Conservation (phyloP, 2,888 invertebrate species). For the Sthenelais limicola region DNA sequence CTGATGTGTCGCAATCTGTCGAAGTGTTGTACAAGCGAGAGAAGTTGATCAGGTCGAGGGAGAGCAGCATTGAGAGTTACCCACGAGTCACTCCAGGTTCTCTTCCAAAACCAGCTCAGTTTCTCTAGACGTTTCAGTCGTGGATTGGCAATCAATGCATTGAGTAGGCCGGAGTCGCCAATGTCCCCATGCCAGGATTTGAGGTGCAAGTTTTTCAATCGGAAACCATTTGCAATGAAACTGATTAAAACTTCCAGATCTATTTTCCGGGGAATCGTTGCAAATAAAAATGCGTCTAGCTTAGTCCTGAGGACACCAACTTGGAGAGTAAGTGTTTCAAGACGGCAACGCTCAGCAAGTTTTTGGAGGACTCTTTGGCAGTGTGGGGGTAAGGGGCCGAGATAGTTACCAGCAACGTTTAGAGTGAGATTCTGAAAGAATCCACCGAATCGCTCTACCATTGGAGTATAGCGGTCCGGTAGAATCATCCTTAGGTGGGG, state of each 20-base stretch:
- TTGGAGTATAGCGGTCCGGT: conserved; percentile 48
- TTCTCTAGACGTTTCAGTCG: conserved; percentile 57
- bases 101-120: conserved; percentile 58
- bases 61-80: conserved; percentile 58
- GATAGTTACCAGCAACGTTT: conserved; percentile 53
- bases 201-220: conserved; percentile 50
- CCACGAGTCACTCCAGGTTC: conserved; percentile 54
- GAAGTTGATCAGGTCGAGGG: conserved; percentile 49
- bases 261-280: conserved; percentile 46
- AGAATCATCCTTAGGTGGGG: not conserved
- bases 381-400: conserved; percentile 49
- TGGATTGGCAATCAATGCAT: conserved; percentile 55
- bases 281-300: no score
- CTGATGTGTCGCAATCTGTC: conserved; percentile 54
- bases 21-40: conserved; percentile 53
- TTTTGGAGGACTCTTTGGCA: conserved; percentile 53
- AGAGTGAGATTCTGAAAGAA: conserved; percentile 61
- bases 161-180: conserved; percentile 54
- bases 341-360: conserved; percentile 56
- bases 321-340: conserved; percentile 59
- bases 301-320: conserved; percentile 53
- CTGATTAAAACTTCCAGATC: conserved; percentile 51
- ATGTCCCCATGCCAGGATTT: conserved; percentile 59
- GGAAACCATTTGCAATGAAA: conserved; percentile 49
- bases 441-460: conserved; percentile 58